phyloP scores from a whole-genome alignment of 2,888 invertebrate species.

The Microplitis deprimator region DNA sequence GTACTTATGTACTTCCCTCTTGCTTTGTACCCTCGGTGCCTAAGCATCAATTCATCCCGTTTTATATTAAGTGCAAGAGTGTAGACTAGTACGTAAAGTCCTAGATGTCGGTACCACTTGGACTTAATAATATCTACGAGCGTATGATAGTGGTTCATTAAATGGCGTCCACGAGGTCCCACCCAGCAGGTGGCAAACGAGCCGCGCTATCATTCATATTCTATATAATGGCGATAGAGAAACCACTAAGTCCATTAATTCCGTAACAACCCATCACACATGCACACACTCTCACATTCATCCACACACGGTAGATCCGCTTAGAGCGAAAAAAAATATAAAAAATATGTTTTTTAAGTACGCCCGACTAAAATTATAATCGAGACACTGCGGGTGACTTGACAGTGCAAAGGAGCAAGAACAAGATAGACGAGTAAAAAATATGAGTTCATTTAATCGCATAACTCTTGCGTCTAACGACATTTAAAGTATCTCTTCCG shows the following conservation, averaged over 20 bases:
- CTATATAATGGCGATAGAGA: conserved; percentile 31
- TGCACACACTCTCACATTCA: not conserved
- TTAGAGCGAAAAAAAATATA: not conserved
- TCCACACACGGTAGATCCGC: not conserved
- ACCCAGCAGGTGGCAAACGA: conserved; percentile 32
- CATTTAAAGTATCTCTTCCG: conserved; percentile 28
- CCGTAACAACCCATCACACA: conserved; percentile 27
- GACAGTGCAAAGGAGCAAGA: conserved; percentile 4
- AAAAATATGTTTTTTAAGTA: conserved; percentile 1
- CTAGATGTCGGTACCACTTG: not conserved
- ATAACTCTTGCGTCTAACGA: conserved; percentile 25
- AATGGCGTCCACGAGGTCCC: conserved; percentile 12
- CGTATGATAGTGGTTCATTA: conserved; percentile 27
- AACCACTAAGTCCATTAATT: conserved; percentile 33
- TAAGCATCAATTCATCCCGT: too few species aligned
- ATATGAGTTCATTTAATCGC: not conserved
- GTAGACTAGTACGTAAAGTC: too few species aligned
- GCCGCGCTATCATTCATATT: conserved; percentile 32
- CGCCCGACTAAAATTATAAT: conserved; percentile 17
- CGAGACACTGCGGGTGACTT: conserved; percentile 17
- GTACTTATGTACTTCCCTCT: too few species aligned
- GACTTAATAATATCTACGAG: not conserved
- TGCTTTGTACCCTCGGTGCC: too few species aligned
- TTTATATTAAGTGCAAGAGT: too few species aligned
- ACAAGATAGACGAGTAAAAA: not conserved